Base-by-base conservation (phyloP, 1,140 invertebrate species). In the Drosophila ironensis region DNA sequence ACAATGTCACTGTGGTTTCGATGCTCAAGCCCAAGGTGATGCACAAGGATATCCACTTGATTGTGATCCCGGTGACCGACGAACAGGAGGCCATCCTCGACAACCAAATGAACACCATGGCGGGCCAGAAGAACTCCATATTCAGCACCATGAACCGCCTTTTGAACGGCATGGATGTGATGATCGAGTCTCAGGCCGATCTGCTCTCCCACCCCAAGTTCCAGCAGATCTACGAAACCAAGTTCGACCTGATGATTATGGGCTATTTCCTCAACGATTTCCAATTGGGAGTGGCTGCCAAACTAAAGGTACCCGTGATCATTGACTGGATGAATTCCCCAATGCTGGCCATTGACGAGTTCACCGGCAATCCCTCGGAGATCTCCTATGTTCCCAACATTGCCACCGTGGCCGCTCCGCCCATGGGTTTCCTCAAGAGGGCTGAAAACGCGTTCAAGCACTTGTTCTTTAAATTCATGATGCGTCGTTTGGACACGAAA, bases 221-320 rank as follows among this genome's bases (percentile, higher is more conserved):
- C 16, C 64, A 60, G n/a, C 28, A 40, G 0, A 67, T 89, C 4
- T 88, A 88, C 16, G 75, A 88, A 0, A 74, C 76, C 1, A 77
- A 88, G 33, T 89, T 82, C 22, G 88, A 89, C 47, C 17, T 89
- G n/a, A 70, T 88, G 52, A 72, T 89, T 12, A 7, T 77, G 38
- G 88, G 88, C 4, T 86, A 70, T 12, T 86, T 89, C 20, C 9
- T 88, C 1, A 89, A 89, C 19, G 60, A 72, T 6, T 89, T 87
- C 16, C 67, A 87, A 11, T n/a, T 89, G 46, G 87, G 78, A 1
- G 57, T 89, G 4, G 81, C 77, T 0, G 67, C 70, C 5, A 84
- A 82, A 20, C 44, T 89, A 19, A 56, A 76, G 3, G 69, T 82
- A 11, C 88, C 88, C 0, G 50, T 88, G 0, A 78, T 86, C 8